Evolutionary conservation across 2,113 vertebrate species (phyloP).

Genomic region (Rutilus rutilus): DNA sequence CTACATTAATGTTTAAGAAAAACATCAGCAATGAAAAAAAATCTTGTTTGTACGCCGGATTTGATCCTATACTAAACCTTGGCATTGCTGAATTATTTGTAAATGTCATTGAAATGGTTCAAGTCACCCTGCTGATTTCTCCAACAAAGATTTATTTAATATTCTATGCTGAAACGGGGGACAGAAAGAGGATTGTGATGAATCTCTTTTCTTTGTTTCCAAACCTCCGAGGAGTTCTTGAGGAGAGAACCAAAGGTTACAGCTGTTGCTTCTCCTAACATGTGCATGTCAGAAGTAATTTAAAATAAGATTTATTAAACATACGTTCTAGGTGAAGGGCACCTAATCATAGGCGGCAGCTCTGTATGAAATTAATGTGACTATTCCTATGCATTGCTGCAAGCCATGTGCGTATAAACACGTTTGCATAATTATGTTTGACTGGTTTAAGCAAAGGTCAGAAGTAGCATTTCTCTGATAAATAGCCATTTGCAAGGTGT

Average conservation of each 20-base stretch:
- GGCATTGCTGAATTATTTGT: conserved; percentile 33
- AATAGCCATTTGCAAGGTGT: neutral
- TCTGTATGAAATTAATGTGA: conserved; percentile 36
- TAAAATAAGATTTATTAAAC: conserved; percentile 47
- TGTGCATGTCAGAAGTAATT: conserved; percentile 36
- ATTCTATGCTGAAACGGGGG: neutral
- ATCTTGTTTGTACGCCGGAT: neutral
- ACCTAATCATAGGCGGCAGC: conserved; percentile 39
- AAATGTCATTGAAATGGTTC: conserved; percentile 39
- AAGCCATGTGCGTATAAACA: neutral
- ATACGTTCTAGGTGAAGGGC: conserved; percentile 35
- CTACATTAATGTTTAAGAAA: neutral
- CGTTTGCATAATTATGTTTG: conserved; percentile 48
- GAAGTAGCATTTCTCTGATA: conserved; percentile 12
- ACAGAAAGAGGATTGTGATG: conserved; percentile 26
- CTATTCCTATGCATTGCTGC: conserved; percentile 17
- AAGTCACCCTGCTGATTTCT: conserved; percentile 12
- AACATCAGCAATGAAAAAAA: neutral
- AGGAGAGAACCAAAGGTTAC: conserved; percentile 42
- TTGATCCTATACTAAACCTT: neutral
- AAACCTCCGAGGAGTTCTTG: conserved; percentile 29
- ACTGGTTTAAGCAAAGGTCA: conserved; percentile 19
- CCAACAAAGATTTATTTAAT: conserved; percentile 39
- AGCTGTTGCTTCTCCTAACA: conserved; percentile 42
- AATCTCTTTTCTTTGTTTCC: conserved; percentile 31